phyloP scores from a whole-genome alignment of 2,797 vertebrate species.

The Crypturellus tataupa region DNA sequence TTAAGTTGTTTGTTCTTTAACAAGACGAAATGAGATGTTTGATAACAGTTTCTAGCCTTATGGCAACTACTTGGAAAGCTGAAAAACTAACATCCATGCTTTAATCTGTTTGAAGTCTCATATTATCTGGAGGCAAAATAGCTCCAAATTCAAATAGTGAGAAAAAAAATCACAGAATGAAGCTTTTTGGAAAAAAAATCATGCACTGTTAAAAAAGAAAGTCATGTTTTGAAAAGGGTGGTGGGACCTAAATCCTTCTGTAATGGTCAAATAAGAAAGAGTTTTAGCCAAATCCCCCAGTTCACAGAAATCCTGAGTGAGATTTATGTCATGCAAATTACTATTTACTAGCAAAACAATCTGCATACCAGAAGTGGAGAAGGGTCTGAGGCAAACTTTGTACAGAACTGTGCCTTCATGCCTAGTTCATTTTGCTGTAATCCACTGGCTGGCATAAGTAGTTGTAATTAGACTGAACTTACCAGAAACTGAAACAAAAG shows the following conservation, averaged over 20 bases:
- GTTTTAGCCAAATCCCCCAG: neutral
- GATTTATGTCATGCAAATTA: neutral
- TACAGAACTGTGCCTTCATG: constrained; percentile 67
- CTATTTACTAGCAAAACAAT: neutral
- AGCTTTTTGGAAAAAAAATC: neutral
- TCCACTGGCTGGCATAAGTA: constrained; percentile 82
- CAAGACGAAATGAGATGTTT: neutral
- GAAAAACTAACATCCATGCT: neutral
- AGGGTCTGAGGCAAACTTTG: neutral
- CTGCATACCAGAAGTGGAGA: neutral
- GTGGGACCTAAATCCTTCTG: accelerated
- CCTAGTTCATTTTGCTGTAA: constrained; percentile 76
- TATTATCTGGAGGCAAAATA: neutral
- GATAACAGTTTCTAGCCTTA: neutral
- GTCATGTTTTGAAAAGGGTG: neutral
- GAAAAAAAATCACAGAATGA: neutral
- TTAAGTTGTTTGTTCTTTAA: neutral
- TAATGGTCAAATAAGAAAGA: neutral
- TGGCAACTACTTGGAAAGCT: neutral
- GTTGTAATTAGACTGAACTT: constrained; percentile 82
- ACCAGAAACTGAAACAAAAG: constrained; percentile 79
- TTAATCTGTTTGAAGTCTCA: neutral
- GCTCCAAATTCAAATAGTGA: neutral
- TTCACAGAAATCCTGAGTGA: neutral
- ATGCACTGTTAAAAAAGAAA: neutral